Evolutionary conservation across 2,113 vertebrate species (phyloP).

Genomic region (Alethe diademata): DNA sequence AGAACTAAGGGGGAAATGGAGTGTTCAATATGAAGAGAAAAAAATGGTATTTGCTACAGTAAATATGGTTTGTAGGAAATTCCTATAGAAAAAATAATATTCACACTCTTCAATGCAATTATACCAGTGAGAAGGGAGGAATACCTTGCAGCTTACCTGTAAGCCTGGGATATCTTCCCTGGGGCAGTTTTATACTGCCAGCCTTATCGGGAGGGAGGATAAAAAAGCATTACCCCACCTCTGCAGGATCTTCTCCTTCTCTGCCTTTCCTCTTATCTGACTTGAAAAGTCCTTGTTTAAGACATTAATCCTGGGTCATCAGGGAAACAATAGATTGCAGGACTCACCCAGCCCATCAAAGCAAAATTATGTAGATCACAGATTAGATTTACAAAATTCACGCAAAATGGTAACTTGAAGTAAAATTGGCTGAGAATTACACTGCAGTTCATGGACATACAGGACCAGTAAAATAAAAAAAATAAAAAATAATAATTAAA

Average conservation of each 20-base stretch:
- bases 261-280: accelerated
- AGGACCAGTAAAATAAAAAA: background rate
- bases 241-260: background rate
- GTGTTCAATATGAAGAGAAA: background rate
- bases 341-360: background rate
- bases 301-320: background rate
- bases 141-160: background rate
- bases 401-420: background rate
- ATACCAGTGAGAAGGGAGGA: background rate
- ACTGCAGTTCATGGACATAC: background rate
- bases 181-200: background rate
- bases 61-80: background rate
- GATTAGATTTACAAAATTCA: background rate
- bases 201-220: background rate
- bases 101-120: accelerated
- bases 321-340: background rate
- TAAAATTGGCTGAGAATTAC: background rate
- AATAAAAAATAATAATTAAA: background rate
- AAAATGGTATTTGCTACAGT: background rate
- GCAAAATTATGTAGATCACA: too few relatives aligned
- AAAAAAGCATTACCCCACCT: background rate
- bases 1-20: background rate
- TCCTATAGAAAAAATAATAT: too few relatives aligned
- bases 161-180: accelerated
- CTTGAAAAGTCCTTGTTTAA: background rate